Evolutionary conservation across 2,888 invertebrate species (phyloP), one percentile per base, ranked within the genome.

Genomic region (Netelia melanura): DNA sequence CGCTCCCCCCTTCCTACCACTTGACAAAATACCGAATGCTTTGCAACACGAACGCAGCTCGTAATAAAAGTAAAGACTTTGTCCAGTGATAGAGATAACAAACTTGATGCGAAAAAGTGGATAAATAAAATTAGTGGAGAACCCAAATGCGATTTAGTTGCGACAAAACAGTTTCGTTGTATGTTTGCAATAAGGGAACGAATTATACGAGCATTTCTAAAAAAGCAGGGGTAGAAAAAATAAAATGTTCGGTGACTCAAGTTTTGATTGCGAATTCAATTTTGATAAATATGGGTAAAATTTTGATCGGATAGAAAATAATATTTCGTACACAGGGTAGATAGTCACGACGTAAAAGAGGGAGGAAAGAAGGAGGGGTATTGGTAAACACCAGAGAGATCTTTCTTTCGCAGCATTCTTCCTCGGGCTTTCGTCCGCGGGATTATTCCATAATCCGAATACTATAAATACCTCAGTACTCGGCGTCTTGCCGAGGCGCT

Each of bases 401-500:
- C 89, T 86, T 87, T 85, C 82, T 85, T 71, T 23, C 79, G 54
- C 83, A 74, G 71, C 83, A 82, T 85, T 85, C 87, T 86, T 84
- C 88, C 88, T 48, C 83, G 87, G 87, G 90, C 88, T 90, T 48
- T 87, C 88, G 81, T 86, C 83, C 23, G 65, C 88, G 87, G 91
- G 90, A 92, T 92, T 92, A 92, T 92, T 90, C 89, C 87, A 91
- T 92, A 92, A 92, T 92, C 92, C 91, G 91, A 92, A 92, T 91
- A 91, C 90, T 91, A 92, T 92, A 93, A 93, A 93, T 93, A 92
- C 91, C 91, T 88, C 87, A 86, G 89, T 88, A 86, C 86, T 88
- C 83, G 86, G 84, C 81, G 84, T 25, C 84, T 83, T 77, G 17
- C 17, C 23, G 17, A 77, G 62, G 70, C 52, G 88, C 89, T 89